Evolutionary conservation across 2,113 vertebrate genomes (phyloP).

Genomic region (Rhagologus leucostigma): DNA sequence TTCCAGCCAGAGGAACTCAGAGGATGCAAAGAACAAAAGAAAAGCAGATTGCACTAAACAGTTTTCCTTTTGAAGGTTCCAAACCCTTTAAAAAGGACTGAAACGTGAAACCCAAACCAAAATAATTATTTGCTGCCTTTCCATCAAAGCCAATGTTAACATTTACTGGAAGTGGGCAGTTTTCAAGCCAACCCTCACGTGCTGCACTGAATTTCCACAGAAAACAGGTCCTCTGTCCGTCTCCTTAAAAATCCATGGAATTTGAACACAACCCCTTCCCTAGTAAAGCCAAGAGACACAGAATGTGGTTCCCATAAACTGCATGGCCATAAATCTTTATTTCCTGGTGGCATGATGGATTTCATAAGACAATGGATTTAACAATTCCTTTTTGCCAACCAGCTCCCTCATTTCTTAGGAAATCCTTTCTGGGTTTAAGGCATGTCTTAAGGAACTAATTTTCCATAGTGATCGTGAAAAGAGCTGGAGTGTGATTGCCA

Average conservation of each 20-base stretch:
- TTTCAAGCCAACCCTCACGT: neutral
- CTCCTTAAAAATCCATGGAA: neutral
- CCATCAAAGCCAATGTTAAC: accelerated
- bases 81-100: neutral
- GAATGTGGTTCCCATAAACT: neutral
- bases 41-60: neutral
- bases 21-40: neutral
- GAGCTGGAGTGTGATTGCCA: neutral
- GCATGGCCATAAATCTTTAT: neutral
- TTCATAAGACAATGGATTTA: neutral
- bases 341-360: neutral
- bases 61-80: neutral
- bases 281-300: neutral
- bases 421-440: neutral
- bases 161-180: neutral
- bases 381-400: neutral
- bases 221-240: accelerated
- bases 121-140: neutral
- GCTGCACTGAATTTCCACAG: neutral
- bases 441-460: neutral
- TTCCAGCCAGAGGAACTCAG: neutral
- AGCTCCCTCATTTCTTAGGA: slow-evolving; percentile 1
- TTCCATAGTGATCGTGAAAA: neutral
- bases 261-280: neutral
- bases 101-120: neutral